phyloP scores from a whole-genome alignment of 2,888 invertebrate species.

The Pyrrhia umbra region DNA sequence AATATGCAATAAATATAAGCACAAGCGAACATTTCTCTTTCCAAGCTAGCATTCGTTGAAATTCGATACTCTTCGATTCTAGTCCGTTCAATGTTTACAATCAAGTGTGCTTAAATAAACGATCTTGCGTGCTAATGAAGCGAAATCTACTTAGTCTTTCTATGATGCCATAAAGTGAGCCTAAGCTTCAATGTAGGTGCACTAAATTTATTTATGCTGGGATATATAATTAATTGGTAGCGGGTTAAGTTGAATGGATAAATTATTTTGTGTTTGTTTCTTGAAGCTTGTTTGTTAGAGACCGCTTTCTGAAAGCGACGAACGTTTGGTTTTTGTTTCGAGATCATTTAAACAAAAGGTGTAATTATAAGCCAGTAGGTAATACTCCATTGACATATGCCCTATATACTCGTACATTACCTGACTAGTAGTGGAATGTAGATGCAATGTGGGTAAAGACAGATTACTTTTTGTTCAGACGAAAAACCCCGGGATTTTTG shows the following conservation, averaged over 20 bases:
- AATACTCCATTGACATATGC: too few species aligned
- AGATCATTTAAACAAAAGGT: too few species aligned
- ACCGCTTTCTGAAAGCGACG: not conserved
- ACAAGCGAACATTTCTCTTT: slow-evolving; percentile 72
- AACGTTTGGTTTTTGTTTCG: not conserved
- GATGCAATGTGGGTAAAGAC: too few species aligned
- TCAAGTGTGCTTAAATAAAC: slow-evolving; percentile 69
- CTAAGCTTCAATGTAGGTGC: slow-evolving; percentile 54
- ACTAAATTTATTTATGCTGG: slow-evolving; percentile 43
- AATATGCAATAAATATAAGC: slow-evolving; percentile 69
- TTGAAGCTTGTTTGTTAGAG: slow-evolving; percentile 13
- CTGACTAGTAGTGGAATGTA: too few species aligned
- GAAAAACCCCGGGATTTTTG: too few species aligned
- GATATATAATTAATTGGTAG: slow-evolving; percentile 50
- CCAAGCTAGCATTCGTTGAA: slow-evolving; percentile 77
- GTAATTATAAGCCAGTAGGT: too few species aligned
- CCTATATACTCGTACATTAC: too few species aligned
- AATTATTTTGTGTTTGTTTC: slow-evolving; percentile 34
- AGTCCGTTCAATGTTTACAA: slow-evolving; percentile 69
- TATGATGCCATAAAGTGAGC: slow-evolving; percentile 58
- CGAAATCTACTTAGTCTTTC: slow-evolving; percentile 65
- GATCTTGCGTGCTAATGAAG: slow-evolving; percentile 80
- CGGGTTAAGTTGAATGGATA: slow-evolving; percentile 32
- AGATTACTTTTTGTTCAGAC: too few species aligned
- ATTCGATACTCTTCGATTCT: slow-evolving; percentile 78